Evolutionary conservation across 1,140 invertebrate species (phyloP).

Genomic region (Zeugodacus cucurbitae): DNA sequence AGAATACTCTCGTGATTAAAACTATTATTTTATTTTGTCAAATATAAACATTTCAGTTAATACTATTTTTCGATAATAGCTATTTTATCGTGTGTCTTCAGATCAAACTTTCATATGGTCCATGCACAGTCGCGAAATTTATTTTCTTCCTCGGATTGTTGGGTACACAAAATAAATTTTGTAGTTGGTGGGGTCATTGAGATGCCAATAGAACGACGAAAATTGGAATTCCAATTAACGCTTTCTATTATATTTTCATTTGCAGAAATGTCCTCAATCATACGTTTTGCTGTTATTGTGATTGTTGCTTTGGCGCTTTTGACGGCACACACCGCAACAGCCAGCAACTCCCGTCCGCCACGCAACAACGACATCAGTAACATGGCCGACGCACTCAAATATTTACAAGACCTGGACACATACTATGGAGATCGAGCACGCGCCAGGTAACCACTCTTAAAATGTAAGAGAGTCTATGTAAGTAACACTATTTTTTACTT

Average conservation of each 20-base stretch:
- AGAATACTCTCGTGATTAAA: no score
- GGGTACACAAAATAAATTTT: no score
- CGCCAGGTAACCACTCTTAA: neutral
- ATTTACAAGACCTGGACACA: constrained; percentile 62
- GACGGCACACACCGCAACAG: neutral
- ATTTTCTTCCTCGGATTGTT: no score
- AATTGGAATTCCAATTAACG: no score
- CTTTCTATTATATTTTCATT: neutral
- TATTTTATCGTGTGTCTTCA: no score
- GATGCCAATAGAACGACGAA: no score
- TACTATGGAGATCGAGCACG: constrained; percentile 53
- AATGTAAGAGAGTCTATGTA: neutral
- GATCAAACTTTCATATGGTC: no score
- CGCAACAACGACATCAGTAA: constrained; percentile 60
- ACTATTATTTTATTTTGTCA: no score
- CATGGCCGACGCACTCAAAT: constrained; percentile 63
- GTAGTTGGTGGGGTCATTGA: no score
- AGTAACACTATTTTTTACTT: neutral
- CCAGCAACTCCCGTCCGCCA: constrained; percentile 54
- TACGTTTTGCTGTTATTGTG: neutral
- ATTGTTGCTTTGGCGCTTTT: neutral
- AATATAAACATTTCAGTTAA: no score
- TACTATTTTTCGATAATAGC: no score
- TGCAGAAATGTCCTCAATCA: neutral
- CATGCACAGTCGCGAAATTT: no score